Conservation (phyloP, 2,113 vertebrate species). For the Indicator maculatus region DNA sequence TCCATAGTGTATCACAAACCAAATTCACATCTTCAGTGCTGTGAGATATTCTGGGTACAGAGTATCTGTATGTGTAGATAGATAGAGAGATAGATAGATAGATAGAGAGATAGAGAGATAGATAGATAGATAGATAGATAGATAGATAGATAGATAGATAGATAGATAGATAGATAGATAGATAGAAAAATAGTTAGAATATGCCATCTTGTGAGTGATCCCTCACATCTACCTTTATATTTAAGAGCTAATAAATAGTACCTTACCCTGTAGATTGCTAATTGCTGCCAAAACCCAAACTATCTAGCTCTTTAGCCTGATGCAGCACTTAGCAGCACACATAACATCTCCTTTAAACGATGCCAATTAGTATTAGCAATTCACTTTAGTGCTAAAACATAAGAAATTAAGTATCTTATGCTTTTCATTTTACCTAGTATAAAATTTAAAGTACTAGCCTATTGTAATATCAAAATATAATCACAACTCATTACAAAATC, state of each 20-base stretch:
- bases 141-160: background rate
- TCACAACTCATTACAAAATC: background rate
- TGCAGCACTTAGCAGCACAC: background rate
- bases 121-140: too few species aligned
- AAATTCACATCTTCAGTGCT: background rate
- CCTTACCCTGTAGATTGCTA: background rate
- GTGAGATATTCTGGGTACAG: background rate
- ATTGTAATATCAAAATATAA: background rate
- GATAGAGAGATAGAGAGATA: too few species aligned
- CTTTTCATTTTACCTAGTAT: background rate
- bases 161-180: too few species aligned
- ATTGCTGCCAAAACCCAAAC: background rate
- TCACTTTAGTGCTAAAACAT: background rate
- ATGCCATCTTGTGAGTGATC: background rate
- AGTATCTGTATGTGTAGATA: background rate
- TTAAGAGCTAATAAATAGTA: background rate
- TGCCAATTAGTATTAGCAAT: background rate
- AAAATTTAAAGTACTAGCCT: background rate
- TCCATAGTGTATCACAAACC: background rate
- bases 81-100: too few species aligned
- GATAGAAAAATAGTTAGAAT: background rate
- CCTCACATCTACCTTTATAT: background rate
- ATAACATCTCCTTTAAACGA: background rate
- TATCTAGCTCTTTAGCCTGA: background rate
- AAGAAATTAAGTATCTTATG: background rate